Evolutionary conservation across 2,797 vertebrate species (phyloP).

Genomic region (Argyrosomus regius): DNA sequence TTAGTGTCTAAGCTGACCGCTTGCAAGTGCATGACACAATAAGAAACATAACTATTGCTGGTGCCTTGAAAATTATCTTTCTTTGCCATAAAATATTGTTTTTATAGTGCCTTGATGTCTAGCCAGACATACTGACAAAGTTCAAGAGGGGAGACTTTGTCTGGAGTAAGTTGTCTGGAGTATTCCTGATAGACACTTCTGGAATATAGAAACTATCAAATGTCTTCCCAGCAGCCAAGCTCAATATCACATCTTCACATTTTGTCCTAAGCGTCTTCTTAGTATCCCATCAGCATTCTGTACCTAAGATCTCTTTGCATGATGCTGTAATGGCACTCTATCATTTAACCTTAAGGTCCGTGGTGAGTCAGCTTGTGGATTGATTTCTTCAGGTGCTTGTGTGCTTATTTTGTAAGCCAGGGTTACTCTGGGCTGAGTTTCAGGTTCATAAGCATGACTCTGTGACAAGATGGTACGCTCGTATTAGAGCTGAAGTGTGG

Average conservation of each 20-base stretch:
- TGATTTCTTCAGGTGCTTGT: slow-evolving; percentile 20
- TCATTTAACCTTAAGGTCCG: slow-evolving; percentile 40
- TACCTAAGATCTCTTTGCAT: slow-evolving; percentile 28
- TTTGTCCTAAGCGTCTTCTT: slow-evolving; percentile 48
- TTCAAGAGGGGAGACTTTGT: not conserved
- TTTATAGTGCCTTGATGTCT: not conserved
- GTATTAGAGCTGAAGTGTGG: not conserved
- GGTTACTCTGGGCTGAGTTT: slow-evolving; percentile 24
- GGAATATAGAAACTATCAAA: slow-evolving; percentile 46
- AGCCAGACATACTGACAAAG: not conserved
- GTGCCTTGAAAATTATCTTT: not conserved
- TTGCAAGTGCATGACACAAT: not conserved
- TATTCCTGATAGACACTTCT: slow-evolving; percentile 13
- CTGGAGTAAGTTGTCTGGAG: not conserved
- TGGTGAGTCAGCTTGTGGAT: slow-evolving; percentile 25
- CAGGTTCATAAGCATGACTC: slow-evolving; percentile 25
- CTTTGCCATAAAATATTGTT: too few species aligned
- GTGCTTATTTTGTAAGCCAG: slow-evolving; percentile 14
- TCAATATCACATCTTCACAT: slow-evolving; percentile 44
- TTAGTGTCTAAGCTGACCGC: not conserved
- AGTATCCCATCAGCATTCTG: slow-evolving; percentile 54
- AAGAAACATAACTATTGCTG: not conserved
- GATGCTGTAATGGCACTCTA: slow-evolving; percentile 49
- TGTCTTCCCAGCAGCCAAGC: slow-evolving; percentile 34
- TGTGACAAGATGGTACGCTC: not conserved